Evolutionary conservation across 2,888 invertebrate species (phyloP).

Genomic region (Agonopterix alstromeriana): DNA sequence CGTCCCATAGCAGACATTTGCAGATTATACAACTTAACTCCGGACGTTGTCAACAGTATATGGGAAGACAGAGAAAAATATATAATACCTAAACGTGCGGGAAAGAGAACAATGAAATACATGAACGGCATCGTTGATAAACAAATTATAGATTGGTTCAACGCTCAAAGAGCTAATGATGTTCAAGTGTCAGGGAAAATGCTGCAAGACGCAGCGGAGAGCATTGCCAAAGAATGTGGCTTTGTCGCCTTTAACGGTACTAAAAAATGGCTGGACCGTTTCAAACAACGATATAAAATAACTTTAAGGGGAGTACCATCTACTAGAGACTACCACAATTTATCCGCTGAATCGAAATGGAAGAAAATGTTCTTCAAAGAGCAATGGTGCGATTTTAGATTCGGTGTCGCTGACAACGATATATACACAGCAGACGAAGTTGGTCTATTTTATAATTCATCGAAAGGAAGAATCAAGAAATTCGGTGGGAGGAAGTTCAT

Average conservation of each 20-base stretch:
- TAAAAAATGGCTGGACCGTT: conserved; percentile 41
- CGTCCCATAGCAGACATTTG: conserved; percentile 27
- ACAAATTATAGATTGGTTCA: conserved; percentile 31
- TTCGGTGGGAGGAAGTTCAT: conserved; percentile 34
- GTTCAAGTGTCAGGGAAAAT: conserved; percentile 33
- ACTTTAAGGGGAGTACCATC: conserved; percentile 19
- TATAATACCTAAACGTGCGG: conserved; percentile 23
- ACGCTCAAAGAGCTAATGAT: conserved; percentile 21
- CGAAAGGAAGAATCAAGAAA: conserved; percentile 37
- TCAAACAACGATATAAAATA: conserved; percentile 36
- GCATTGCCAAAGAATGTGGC: conserved; percentile 33
- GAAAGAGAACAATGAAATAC: conserved; percentile 22
- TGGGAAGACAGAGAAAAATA: conserved; percentile 40
- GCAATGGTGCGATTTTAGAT: conserved; percentile 32
- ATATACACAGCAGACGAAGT: conserved; percentile 41
- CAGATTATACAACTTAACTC: neutral
- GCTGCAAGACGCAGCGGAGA: conserved; percentile 34
- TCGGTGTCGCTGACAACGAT: conserved; percentile 30
- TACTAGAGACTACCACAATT: conserved; percentile 22
- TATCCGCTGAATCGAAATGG: conserved; percentile 30
- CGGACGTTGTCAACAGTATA: conserved; percentile 23
- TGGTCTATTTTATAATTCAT: conserved; percentile 37
- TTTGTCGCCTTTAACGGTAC: conserved; percentile 38
- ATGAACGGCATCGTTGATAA: conserved; percentile 32
- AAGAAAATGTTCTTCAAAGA: conserved; percentile 40